These are phyloP conservation scores for Margarornis squamiger DNA, from an alignment of 2,797 vertebrate genomes.

Conservation along the genomic window DNA sequence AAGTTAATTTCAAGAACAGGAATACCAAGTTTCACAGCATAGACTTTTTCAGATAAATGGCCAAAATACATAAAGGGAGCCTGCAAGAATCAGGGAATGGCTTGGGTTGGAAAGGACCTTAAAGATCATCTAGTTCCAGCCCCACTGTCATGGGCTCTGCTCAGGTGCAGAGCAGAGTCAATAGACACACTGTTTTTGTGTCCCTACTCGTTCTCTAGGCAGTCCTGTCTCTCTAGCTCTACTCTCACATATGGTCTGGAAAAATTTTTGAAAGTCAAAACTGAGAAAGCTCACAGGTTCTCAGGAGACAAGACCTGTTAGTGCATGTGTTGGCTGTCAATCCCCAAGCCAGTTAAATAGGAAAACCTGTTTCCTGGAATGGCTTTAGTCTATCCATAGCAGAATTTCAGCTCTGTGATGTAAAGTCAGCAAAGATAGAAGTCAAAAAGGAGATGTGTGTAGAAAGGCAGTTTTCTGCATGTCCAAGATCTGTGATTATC, in stretches of 20 bases:
- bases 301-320: background rate
- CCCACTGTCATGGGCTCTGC: background rate
- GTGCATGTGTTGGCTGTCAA: background rate
- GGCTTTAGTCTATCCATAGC: background rate
- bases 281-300: background rate
- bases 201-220: background rate
- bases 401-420: background rate
- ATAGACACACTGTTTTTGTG: background rate
- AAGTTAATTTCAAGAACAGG: background rate
- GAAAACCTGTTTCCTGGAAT: background rate
- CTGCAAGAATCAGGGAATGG: background rate
- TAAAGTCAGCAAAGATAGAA: background rate
- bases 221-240: background rate
- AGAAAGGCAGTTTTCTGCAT: background rate
- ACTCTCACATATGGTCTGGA: background rate
- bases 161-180: background rate
- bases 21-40: fast-evolving
- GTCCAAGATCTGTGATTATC: background rate
- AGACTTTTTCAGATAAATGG: background rate
- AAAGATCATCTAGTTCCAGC: background rate
- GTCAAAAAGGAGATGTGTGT: background rate
- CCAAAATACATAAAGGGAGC: background rate
- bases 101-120: background rate
- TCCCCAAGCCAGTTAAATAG: background rate
- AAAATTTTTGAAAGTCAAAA: background rate